Percentiles rank a stretch among this genome's conserved stretches.
Evolutionary conservation across 1,140 invertebrate genomes (phyloP).

Genomic region (Harlomillsia oculata): DNA sequence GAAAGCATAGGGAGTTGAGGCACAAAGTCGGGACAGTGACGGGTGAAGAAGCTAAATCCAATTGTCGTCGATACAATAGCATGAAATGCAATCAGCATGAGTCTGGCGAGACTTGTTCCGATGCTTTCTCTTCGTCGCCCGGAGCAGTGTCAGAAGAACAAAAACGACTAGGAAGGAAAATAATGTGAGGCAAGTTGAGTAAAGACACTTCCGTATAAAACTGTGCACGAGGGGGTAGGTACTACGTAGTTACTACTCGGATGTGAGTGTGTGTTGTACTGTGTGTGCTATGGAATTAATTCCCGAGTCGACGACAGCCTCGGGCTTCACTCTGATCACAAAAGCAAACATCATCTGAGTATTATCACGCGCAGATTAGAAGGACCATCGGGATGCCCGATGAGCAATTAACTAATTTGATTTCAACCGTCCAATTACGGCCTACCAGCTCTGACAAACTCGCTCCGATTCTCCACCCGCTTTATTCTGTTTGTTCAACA

Average conservation of each 20-base stretch:
- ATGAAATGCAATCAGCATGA: conserved; percentile 27
- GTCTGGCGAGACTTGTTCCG: not conserved
- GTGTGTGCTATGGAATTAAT: too few relatives aligned
- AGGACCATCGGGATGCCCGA: conserved; percentile 35
- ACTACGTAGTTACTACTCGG: too few relatives aligned
- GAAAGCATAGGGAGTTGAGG: too few relatives aligned
- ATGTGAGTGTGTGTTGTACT: too few relatives aligned
- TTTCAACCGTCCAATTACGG: conserved; percentile 37
- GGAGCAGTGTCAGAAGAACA: not conserved
- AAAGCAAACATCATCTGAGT: conserved; percentile 37
- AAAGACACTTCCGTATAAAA: too few relatives aligned
- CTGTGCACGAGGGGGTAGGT: too few relatives aligned
- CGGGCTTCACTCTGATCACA: conserved; percentile 26
- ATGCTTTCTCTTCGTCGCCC: not conserved
- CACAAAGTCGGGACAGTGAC: conserved; percentile 9
- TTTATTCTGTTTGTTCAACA: too few relatives aligned
- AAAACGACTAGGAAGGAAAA: not conserved
- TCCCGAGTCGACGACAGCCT: too few relatives aligned
- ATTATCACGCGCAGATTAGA: conserved; percentile 38
- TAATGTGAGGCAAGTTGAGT: too few relatives aligned
- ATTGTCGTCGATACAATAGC: conserved; percentile 29
- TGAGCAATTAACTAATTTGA: conserved; percentile 38
- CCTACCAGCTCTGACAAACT: not conserved
- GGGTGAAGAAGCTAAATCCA: conserved; percentile 25
- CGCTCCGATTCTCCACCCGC: not conserved